Evolutionary conservation across 2,888 invertebrate species (phyloP).

Genomic region (Oscheius sp.): DNA sequence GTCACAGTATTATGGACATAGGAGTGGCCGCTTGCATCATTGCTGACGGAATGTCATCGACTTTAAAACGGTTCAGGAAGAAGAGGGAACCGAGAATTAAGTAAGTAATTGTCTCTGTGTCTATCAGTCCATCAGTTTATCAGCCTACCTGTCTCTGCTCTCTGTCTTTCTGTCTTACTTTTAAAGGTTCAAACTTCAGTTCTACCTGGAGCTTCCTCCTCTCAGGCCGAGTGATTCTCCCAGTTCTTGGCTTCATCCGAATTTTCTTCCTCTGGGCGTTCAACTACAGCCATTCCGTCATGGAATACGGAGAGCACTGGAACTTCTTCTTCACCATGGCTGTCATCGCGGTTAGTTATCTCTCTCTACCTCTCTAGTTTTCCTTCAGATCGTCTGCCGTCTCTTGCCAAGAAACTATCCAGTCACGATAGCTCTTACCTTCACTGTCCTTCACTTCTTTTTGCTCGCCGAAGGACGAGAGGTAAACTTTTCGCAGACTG

Average conservation of each 20-base stretch:
- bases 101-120: neutral
- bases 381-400: constrained; percentile 14
- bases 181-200: neutral
- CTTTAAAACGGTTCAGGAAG: constrained; percentile 36
- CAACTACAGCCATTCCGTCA: constrained; percentile 87
- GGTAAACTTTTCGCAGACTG: neutral
- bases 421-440: neutral
- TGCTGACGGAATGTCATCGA: constrained; percentile 79
- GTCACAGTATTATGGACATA: constrained; percentile 85
- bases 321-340: constrained; percentile 97
- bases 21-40: constrained; percentile 91
- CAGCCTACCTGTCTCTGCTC: no score
- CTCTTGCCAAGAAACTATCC: constrained; percentile 2
- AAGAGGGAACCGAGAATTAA: constrained; percentile 12
- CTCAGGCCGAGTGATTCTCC: constrained; percentile 71
- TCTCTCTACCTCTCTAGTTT: neutral
- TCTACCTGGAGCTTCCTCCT: constrained; percentile 30
- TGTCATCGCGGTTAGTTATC: constrained; percentile 76
- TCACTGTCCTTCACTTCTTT: neutral
- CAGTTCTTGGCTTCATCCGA: constrained; percentile 75
- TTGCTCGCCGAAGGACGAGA: constrained; percentile 10
- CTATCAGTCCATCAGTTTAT: no score
- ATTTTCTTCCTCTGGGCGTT: constrained; percentile 76
- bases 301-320: constrained; percentile 97
- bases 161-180: neutral